phyloP scores from a whole-genome alignment of 2,888 invertebrate species.

The Drosophila tanythrix region DNA sequence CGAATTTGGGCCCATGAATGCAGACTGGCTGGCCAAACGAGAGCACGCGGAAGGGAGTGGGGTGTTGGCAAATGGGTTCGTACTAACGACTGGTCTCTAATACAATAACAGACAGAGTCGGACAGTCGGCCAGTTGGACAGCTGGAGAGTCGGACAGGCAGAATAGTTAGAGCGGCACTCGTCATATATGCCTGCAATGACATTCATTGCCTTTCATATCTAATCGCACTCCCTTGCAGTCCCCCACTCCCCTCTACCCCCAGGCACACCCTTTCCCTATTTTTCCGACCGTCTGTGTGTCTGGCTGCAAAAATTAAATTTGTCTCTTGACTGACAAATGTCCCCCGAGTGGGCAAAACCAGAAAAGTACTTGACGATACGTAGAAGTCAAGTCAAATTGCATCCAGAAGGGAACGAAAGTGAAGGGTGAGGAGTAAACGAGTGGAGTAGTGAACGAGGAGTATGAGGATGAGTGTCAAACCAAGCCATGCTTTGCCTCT shows the following conservation, averaged over 20 bases:
- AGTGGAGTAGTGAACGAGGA: background rate
- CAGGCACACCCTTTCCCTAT: too few relatives aligned
- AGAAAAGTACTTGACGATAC: slow-evolving; percentile 83
- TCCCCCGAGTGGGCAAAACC: slow-evolving; percentile 82
- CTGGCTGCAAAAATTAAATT: slow-evolving; percentile 79
- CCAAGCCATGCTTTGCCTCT: slow-evolving; percentile 28
- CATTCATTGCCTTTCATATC: slow-evolving; percentile 80
- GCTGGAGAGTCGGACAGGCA: slow-evolving; percentile 25
- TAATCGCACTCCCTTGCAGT: slow-evolving; percentile 62
- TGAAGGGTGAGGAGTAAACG: background rate
- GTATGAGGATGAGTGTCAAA: slow-evolving; percentile 5
- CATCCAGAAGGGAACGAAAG: slow-evolving; percentile 37
- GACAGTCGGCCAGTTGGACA: slow-evolving; percentile 6
- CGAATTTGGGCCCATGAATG: slow-evolving; percentile 46
- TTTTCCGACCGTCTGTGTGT: background rate
- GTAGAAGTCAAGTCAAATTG: slow-evolving; percentile 83
- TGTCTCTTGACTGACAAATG: slow-evolving; percentile 84
- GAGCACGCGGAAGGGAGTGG: too few relatives aligned
- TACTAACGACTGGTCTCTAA: slow-evolving; percentile 43
- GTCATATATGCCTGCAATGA: slow-evolving; percentile 65
- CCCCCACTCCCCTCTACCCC: slow-evolving; percentile 1
- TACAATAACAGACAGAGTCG: slow-evolving; percentile 38
- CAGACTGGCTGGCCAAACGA: background rate
- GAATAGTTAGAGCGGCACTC: slow-evolving; percentile 29
- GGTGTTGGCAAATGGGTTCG: background rate